Base-by-base conservation (phyloP, 2,888 invertebrate genomes). In the Agonum fuliginosum region DNA sequence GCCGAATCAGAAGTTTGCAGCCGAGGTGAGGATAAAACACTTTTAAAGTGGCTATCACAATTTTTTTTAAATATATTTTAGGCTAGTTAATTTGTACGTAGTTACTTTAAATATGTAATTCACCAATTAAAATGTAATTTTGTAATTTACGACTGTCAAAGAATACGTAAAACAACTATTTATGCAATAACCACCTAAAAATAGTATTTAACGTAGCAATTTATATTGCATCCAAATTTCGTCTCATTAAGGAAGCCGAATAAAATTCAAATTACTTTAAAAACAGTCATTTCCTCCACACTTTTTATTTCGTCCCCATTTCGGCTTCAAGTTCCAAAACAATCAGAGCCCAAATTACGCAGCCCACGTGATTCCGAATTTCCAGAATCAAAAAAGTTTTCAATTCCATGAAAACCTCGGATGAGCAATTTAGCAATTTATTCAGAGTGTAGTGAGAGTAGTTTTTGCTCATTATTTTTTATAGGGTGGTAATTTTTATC, bases 401-500 rank as follows among this genome's bases (percentile, higher is more conserved):
- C 37, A 73, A 58, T 73, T 73, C 73, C 73, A 14, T 73, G 73
- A 73, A 73, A 72, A 51, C 20, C 54, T 54, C 30, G 51, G 41
- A 22, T 58, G 74, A 27, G 43, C 74, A 74, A 74, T 74, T 74
- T 65, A 74, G 74, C 74, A 74, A 74, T 74, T 74, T 74, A 74
- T 74, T 73, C 73, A 73, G 73, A 37, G 73, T 37, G 54, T 41
- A 72, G 19, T 22, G 19, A 34, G 34, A 41, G 51, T 73, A 58
- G 37, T 74, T 74, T 74, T 74, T 74, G 62, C 62, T 74, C 74
- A 67, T 75, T 65, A 75, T 75, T 75, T 75, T 75, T 75, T 75
- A 75, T 75, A 27, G 75, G 67, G 75, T 75, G 67, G 75, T 75
- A 75, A 75, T 67, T 75, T 75, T 75, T 75, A 65, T 75, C 67